Evolutionary conservation across 2,797 vertebrate species (phyloP), one percentile per base, ranked within the genome.

Genomic region (Sebastes kiyomatsui): DNA sequence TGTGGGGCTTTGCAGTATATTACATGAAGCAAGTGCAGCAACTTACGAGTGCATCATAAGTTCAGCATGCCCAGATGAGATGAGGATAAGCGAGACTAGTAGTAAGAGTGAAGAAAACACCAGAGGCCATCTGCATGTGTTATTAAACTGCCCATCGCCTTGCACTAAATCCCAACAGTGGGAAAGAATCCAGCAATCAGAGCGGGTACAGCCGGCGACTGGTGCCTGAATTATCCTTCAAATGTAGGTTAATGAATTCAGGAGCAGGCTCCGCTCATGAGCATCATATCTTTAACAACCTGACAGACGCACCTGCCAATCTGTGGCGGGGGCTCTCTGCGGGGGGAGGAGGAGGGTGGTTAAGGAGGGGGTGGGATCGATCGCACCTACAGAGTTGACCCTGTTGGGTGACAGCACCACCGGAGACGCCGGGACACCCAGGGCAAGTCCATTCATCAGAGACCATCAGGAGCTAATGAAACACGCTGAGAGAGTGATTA

Each of bases 211-310:
- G 93, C 86, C n/a, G 42, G 70, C 65, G 83, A 93, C 88, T 80
- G 73, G 88, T 74, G 86, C 81, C 88, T 89, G 92, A 93, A 92
- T 92, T 93, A 93, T 95, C 90, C 91, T 95, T 93, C 92, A 90
- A 87, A 94, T 94, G 90, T 94, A 94, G 96, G 95, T 95, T 95
- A 96, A 96, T 95, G 92, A 94, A 96, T 95, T 95, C 93, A 90
- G 89, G 73, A 89, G 85, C 88, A 83, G 90, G 90, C 90, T 88
- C 87, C 77, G 80, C 83, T 87, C 81, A 82, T 75, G 80, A 89
- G 30, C 85, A 82, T 89, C 92, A 81, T 86, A 90, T 91, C 82
- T 89, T 83, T 90, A 91, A 90, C 88, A 90, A 87, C 84, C 83
- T 88, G 84, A 91, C 86, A 90, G 86, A 90, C 82, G 85, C 93